Percentiles rank a stretch among this genome's conserved stretches.
These are phyloP conservation scores for Hypothenemus hampei DNA, from an alignment of 1,140 invertebrate genomes.

Conservation along the genomic window DNA sequence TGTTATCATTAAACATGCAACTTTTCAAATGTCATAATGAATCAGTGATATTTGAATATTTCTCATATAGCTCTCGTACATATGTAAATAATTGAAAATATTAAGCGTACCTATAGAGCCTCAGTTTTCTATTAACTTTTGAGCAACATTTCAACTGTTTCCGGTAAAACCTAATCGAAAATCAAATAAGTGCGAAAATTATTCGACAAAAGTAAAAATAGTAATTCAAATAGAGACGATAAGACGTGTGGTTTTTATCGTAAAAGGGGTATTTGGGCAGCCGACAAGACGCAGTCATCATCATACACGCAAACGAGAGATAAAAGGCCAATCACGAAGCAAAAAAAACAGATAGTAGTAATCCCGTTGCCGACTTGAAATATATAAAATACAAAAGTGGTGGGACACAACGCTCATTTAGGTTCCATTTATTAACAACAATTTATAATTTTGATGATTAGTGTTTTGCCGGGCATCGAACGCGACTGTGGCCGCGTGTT, in stretches of 20 bases:
- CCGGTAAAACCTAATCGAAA: too few relatives aligned
- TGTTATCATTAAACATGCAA: too few relatives aligned
- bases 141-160: too few relatives aligned
- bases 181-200: too few relatives aligned
- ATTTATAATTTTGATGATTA: slow-evolving; percentile 16
- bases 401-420: slow-evolving; percentile 16
- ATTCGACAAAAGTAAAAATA: too few relatives aligned
- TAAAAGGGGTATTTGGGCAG: too few relatives aligned
- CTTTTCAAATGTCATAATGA: too few relatives aligned
- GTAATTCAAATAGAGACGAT: slow-evolving; percentile 6
- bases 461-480: slow-evolving; percentile 15
- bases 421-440: slow-evolving; percentile 17
- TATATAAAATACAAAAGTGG: slow-evolving; percentile 17
- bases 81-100: too few relatives aligned
- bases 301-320: not conserved
- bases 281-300: not conserved
- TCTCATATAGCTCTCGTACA: too few relatives aligned
- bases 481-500: not conserved
- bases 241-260: slow-evolving; percentile 1
- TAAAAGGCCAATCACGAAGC: slow-evolving; percentile 12
- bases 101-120: too few relatives aligned
- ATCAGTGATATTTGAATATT: too few relatives aligned
- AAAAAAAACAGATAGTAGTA: slow-evolving; percentile 17
- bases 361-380: slow-evolving; percentile 11
- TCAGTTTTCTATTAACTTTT: too few relatives aligned